Conservation (phyloP, 2,888 invertebrate genomes). For the Athalia cordata region DNA sequence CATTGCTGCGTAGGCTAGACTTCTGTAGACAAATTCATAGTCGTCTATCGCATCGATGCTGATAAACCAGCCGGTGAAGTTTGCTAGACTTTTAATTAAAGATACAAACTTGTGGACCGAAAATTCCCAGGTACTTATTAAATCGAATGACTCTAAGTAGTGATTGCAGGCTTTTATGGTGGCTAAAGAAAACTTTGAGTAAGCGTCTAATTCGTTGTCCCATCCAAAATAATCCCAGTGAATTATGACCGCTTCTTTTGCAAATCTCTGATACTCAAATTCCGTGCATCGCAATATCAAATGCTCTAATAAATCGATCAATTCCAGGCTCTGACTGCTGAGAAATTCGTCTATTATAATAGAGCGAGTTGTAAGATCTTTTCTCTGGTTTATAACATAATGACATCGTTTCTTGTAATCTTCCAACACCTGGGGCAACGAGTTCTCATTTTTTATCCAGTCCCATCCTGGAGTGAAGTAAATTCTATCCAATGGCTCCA, state of each 20-base stretch:
- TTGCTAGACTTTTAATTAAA: slow-evolving; percentile 56
- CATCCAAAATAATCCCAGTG: slow-evolving; percentile 56
- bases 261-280: slow-evolving; percentile 57
- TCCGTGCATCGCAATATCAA: slow-evolving; percentile 60
- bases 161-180: slow-evolving; percentile 61
- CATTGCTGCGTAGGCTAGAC: slow-evolving; percentile 19
- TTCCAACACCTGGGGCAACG: slow-evolving; percentile 54
- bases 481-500: slow-evolving; percentile 62
- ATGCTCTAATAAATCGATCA: slow-evolving; percentile 59
- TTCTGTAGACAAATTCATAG: slow-evolving; percentile 5
- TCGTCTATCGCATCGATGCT: slow-evolving; percentile 33
- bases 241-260: slow-evolving; percentile 51
- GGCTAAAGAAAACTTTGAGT: slow-evolving; percentile 56
- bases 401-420: slow-evolving; percentile 63
- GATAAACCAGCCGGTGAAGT: slow-evolving; percentile 50
- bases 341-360: slow-evolving; percentile 1
- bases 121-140: slow-evolving; percentile 50
- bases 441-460: slow-evolving; percentile 32
- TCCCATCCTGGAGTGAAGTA: slow-evolving; percentile 54
- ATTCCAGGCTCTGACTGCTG: background rate
- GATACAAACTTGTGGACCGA: slow-evolving; percentile 56
- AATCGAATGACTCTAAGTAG: slow-evolving; percentile 55
- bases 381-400: slow-evolving; percentile 48
- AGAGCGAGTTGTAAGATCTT: background rate
- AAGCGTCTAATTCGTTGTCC: slow-evolving; percentile 56